A percentile compares a stretch with the other conserved stretches of the same genome.
Evolutionary conservation across 2,888 invertebrate genomes (phyloP).

Genomic region (Pomacea canaliculata): DNA sequence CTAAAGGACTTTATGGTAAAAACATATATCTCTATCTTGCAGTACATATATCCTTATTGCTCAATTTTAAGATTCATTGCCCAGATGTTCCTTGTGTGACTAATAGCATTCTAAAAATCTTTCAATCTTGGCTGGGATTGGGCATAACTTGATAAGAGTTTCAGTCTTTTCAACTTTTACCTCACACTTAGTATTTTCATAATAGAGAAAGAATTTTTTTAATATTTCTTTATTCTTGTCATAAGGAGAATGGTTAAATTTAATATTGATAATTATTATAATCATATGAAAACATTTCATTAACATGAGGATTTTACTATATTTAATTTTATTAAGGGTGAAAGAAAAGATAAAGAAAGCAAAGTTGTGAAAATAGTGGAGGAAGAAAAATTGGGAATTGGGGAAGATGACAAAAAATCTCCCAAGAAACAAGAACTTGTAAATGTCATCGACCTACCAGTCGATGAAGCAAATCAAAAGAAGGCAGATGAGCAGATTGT

Average conservation of each 20-base stretch:
- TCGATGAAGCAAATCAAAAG: constrained; percentile 20
- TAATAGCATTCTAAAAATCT: too few relatives aligned
- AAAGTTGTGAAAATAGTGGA: constrained; percentile 1
- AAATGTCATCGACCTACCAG: constrained; percentile 23
- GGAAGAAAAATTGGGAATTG: not conserved
- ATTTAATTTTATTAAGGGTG: not conserved
- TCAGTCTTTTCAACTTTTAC: too few relatives aligned
- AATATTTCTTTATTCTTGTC: too few relatives aligned
- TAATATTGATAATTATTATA: too few relatives aligned
- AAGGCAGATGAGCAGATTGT: constrained; percentile 26
- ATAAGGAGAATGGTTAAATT: too few relatives aligned
- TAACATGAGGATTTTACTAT: too few relatives aligned
- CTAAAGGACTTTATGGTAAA: constrained; percentile 39
- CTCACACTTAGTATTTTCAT: too few relatives aligned
- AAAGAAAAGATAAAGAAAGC: constrained; percentile 6
- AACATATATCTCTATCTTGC: not conserved
- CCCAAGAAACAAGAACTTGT: not conserved
- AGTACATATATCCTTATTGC: not conserved
- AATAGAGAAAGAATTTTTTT: too few relatives aligned
- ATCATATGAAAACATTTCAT: too few relatives aligned
- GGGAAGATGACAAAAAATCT: not conserved
- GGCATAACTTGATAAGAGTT: too few relatives aligned
- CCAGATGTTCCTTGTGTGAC: too few relatives aligned
- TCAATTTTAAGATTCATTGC: not conserved
- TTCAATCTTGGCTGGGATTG: too few relatives aligned